phyloP scores from a whole-genome alignment of 2,797 vertebrate genomes.

The Falco peregrinus region DNA sequence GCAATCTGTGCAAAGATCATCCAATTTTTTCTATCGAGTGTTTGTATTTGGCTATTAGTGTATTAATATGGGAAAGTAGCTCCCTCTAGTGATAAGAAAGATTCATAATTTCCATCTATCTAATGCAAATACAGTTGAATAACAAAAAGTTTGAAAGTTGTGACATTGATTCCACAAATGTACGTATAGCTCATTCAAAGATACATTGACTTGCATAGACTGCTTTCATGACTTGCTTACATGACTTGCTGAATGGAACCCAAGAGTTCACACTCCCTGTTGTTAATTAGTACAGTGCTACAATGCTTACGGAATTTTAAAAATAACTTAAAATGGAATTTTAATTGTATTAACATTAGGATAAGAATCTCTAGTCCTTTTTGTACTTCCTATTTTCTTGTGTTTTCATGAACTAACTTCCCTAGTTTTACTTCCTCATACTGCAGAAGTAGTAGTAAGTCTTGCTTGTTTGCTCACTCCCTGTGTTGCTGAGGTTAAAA shows the following conservation, averaged over 20 bases:
- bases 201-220: accelerated
- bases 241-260: background rate
- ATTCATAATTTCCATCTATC: background rate
- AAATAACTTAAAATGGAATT: background rate
- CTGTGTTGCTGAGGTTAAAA: background rate
- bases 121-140: background rate
- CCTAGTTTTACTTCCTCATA: background rate
- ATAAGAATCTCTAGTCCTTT: background rate
- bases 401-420: background rate
- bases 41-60: too few relatives aligned
- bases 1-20: background rate
- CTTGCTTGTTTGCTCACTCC: background rate
- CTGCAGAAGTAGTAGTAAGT: background rate
- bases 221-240: background rate
- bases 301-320: background rate
- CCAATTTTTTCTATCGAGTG: background rate
- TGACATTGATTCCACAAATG: accelerated
- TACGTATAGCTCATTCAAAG: background rate
- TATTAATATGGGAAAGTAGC: conserved; percentile 26
- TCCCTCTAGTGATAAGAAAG: conserved; percentile 66
- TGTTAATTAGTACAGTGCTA: too few relatives aligned
- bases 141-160: too few relatives aligned
- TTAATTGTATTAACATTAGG: too few relatives aligned
- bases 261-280: background rate
- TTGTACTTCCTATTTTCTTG: background rate